A percentile compares a stretch with the other conserved stretches of the same genome.
Evolutionary conservation across 1,140 invertebrate genomes (phyloP).

Genomic region (Lepeophtheirus salmonis): DNA sequence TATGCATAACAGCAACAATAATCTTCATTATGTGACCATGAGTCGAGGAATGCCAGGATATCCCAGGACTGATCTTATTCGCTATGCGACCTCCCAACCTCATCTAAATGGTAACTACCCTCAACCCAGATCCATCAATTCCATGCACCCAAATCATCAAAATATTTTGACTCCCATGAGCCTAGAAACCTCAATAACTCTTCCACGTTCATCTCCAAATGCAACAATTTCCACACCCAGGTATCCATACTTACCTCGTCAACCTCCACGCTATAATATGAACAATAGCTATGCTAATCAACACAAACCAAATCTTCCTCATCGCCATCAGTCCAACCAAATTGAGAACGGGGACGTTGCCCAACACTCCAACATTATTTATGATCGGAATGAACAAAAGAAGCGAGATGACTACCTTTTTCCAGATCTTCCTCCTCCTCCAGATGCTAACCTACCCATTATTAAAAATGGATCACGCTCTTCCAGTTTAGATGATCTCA

Average conservation of each 20-base stretch:
- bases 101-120: too few relatives aligned
- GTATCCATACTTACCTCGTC: neutral
- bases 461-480: neutral
- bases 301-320: neutral
- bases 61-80: neutral
- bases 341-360: neutral
- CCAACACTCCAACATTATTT: neutral
- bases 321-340: neutral
- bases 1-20: neutral
- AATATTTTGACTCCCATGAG: neutral
- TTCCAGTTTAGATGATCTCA: conserved; percentile 14
- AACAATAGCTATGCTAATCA: neutral
- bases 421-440: conserved; percentile 10
- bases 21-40: neutral
- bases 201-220: neutral
- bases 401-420: conserved; percentile 5
- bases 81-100: conserved; percentile 2
- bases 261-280: neutral
- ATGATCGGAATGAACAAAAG: neutral
- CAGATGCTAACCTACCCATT: neutral
- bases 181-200: neutral
- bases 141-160: neutral
- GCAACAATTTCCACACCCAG: neutral
- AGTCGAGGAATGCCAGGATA: neutral
- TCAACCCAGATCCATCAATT: neutral